Percentiles rank a stretch among this genome's conserved stretches.
phyloP scores from a whole-genome alignment of 2,888 invertebrate species.

The Vanessa cardui region DNA sequence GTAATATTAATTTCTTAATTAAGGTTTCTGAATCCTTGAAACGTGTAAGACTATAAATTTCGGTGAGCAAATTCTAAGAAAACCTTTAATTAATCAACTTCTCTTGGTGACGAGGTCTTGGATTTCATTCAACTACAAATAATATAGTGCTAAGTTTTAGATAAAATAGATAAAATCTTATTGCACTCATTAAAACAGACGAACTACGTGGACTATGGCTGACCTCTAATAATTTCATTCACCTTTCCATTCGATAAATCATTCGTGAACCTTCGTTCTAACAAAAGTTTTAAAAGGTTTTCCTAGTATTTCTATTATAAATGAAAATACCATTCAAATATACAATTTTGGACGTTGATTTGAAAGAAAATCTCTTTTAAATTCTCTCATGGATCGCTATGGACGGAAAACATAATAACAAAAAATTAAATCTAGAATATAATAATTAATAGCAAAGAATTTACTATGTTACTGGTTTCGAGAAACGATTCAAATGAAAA shows the following conservation, averaged over 20 bases:
- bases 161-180: too few species aligned
- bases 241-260: conserved; percentile 2
- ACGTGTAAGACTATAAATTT: background rate
- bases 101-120: background rate
- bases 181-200: too few species aligned
- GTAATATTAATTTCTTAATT: background rate
- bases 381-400: too few species aligned
- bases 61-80: background rate
- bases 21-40: background rate
- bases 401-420: too few species aligned
- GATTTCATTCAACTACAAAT: too few species aligned
- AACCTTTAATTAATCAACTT: background rate
- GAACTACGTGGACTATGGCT: background rate
- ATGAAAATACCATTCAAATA: background rate
- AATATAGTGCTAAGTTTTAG: too few species aligned
- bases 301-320: background rate
- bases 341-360: too few species aligned
- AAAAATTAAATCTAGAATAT: too few species aligned
- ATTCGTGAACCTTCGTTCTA: background rate
- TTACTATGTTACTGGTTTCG: too few species aligned
- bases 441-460: too few species aligned
- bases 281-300: conserved; percentile 3
- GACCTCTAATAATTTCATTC: background rate
- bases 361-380: too few species aligned
- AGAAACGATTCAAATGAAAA: too few species aligned